phyloP scores from a whole-genome alignment of 1,140 invertebrate genomes.

The Monochamus saltuarius region DNA sequence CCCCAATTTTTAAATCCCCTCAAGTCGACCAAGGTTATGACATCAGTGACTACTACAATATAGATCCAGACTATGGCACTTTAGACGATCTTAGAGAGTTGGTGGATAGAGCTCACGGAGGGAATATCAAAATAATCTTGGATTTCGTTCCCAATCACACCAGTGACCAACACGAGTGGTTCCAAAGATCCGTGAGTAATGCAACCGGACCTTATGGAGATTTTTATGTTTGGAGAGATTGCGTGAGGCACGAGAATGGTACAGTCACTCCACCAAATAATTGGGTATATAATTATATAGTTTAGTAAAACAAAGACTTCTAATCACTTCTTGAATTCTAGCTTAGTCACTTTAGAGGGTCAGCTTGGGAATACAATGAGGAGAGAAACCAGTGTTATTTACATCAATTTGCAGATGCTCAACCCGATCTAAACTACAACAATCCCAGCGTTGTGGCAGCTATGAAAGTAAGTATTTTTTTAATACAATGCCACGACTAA shows the following conservation, averaged over 20 bases:
- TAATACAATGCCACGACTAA: neutral
- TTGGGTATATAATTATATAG: slow-evolving; percentile 71
- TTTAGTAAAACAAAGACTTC: neutral
- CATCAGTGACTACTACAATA: slow-evolving; percentile 70
- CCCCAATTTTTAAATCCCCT: slow-evolving; percentile 62
- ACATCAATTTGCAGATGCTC: slow-evolving; percentile 68
- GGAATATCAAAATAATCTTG: slow-evolving; percentile 75
- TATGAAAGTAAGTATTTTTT: slow-evolving; percentile 56
- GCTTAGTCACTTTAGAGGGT: too few species aligned
- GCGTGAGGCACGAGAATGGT: slow-evolving; percentile 55
- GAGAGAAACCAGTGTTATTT: slow-evolving; percentile 71
- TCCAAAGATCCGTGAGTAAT: slow-evolving; percentile 63
- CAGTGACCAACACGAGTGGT: slow-evolving; percentile 78
- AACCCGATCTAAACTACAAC: slow-evolving; percentile 76
- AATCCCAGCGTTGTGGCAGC: slow-evolving; percentile 62
- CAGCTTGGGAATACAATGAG: slow-evolving; percentile 72
- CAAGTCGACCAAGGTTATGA: slow-evolving; percentile 73
- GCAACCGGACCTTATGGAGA: slow-evolving; percentile 65
- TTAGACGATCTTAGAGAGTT: slow-evolving; percentile 71
- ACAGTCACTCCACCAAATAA: slow-evolving; percentile 67
- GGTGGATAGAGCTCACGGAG: slow-evolving; percentile 60
- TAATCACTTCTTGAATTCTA: slow-evolving; percentile 58
- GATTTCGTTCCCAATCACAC: slow-evolving; percentile 88
- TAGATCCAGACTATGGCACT: slow-evolving; percentile 71
- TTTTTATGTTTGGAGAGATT: slow-evolving; percentile 78